Conservation (phyloP, 2,888 invertebrate species). For the Caenorhabditis panamensis region DNA sequence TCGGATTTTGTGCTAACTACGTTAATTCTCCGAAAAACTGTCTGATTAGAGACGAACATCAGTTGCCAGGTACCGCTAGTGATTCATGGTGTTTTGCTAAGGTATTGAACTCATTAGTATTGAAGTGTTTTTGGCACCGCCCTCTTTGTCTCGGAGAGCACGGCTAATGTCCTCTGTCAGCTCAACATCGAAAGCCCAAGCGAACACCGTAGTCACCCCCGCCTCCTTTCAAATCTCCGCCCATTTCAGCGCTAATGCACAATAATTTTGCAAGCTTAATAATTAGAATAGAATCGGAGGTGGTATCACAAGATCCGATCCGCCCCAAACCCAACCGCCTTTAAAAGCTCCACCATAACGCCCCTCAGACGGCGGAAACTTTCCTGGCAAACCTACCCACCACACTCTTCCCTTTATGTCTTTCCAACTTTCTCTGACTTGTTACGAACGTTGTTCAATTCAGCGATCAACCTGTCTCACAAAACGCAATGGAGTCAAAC, state of each 20-base stretch:
- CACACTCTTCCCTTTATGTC: not conserved
- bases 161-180: constrained; percentile 44
- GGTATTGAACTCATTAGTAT: constrained; percentile 36
- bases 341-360: constrained; percentile 47
- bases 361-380: constrained; percentile 20
- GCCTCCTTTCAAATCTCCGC: constrained; percentile 20
- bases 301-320: constrained; percentile 52
- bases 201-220: constrained; percentile 44
- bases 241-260: constrained; percentile 32
- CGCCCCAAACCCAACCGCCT: constrained; percentile 43
- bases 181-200: constrained; percentile 2
- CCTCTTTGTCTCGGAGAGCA: constrained; percentile 42
- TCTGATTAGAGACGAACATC: constrained; percentile 38
- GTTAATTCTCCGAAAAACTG: constrained; percentile 2
- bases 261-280: constrained; percentile 41
- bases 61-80: not conserved
- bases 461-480: constrained; percentile 23
- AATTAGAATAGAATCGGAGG: constrained; percentile 50
- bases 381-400: not conserved
- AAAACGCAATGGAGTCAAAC: constrained; percentile 27
- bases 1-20: constrained; percentile 15
- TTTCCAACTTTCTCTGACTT: not conserved
- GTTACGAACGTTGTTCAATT: constrained; percentile 7
- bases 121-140: constrained; percentile 29
- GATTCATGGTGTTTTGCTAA: constrained; percentile 44